phyloP scores from a whole-genome alignment of 2,113 vertebrate genomes.

The Ceuthmochares aereus region DNA sequence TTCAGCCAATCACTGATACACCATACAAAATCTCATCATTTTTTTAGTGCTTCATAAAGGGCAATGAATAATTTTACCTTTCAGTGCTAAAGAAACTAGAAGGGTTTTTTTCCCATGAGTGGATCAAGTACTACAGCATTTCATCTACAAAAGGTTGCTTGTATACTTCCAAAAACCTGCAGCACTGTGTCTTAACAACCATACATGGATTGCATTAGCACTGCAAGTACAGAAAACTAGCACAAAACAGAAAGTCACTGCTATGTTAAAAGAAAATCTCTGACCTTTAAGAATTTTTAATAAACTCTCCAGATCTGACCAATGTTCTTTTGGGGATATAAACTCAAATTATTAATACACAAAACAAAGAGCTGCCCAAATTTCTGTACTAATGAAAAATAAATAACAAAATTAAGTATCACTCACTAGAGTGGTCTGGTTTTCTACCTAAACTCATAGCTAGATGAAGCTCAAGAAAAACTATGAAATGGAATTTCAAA shows the following conservation, averaged over 20 bases:
- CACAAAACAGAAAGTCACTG: not conserved
- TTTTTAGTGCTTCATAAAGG: slow-evolving; percentile 45
- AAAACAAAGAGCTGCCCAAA: not conserved
- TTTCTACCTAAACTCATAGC: not conserved
- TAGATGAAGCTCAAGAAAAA: not conserved
- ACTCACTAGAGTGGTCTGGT: not conserved
- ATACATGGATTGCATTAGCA: not conserved
- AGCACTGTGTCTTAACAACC: not conserved
- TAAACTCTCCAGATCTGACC: not conserved
- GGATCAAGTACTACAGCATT: slow-evolving; percentile 20
- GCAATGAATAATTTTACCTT: slow-evolving; percentile 55
- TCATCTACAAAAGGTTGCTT: slow-evolving; percentile 43
- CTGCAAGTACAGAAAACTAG: not conserved
- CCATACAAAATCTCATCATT: slow-evolving; percentile 26
- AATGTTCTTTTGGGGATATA: not conserved
- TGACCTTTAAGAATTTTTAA: slow-evolving; percentile 34
- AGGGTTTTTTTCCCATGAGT: slow-evolving; percentile 31
- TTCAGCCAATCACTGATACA: slow-evolving; percentile 9
- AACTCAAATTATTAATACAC: not conserved
- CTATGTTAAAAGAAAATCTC: not conserved
- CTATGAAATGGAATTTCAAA: not conserved
- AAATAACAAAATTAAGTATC: not conserved
- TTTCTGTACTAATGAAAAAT: not conserved
- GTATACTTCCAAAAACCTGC: not conserved
- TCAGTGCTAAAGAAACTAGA: slow-evolving; percentile 6